Evolutionary conservation across 2,797 vertebrate species (phyloP), one percentile per base, ranked within the genome.

Genomic region (Rhyacichthys aspro): DNA sequence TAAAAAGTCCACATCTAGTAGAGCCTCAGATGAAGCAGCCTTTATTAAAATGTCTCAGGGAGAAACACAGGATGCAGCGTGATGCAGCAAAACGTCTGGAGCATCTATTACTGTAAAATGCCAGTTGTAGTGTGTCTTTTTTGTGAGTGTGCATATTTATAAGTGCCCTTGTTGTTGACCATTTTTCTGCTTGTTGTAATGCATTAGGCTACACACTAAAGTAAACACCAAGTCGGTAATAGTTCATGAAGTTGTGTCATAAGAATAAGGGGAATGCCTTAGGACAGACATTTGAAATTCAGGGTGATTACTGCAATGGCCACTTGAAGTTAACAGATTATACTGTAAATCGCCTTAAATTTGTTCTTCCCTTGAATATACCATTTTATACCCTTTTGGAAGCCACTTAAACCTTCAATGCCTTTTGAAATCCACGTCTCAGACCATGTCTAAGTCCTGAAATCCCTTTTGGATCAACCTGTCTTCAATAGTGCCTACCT

Each of bases 1-100:
- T 10, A 36, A 33, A 11, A 39, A 7, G 32, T 11, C 36, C 55
- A 54, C 59, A 46, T 28, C 23, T 28, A 28, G 23, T 5, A 28
- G 23, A 3, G 28, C 23, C 28, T 17, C 7, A 5, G 16, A 61
- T 47, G 7, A 3, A 61, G 15, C 49, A 55, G 44, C 15, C 18
- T 16, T 54, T 37, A 55, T 56, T 60, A 54, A 39, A 42, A 62
- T 59, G 37, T 70, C 34, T 38, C 42, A 58, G 15, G 6, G 16
- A 46, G 42, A 48, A n/a, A 17, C 43, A n/a, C 50, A 49, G 43
- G 17, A 56, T 33, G 34, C 28, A 67, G 63, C 73, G 74, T 86
- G 83, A 88, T 78, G 73, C 83, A 83, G 85, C 86, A 79, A 54
- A 86, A 79, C 56, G 56, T 74, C 11, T 59, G 38, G 18, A 67